Percentiles rank a stretch among this genome's conserved stretches.
phyloP scores from a whole-genome alignment of 2,888 invertebrate species.

The Diadegma fenestrale region DNA sequence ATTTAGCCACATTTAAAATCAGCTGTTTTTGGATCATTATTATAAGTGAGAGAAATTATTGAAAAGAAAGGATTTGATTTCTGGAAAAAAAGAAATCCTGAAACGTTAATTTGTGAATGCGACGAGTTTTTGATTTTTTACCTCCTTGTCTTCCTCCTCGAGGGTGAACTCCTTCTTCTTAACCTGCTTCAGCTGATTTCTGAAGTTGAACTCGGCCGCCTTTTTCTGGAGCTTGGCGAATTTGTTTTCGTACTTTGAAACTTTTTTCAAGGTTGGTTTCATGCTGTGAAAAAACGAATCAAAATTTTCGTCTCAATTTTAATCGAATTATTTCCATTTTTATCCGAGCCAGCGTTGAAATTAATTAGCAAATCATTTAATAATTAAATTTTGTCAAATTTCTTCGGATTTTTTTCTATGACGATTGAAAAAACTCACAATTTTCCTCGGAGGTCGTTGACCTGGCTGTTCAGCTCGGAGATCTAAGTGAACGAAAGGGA shows the following conservation, averaged over 20 bases:
- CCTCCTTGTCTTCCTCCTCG: constrained; percentile 98
- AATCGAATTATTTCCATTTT: no score
- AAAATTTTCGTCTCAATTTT: no score
- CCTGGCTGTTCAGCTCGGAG: constrained; percentile 99
- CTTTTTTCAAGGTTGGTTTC: constrained; percentile 99
- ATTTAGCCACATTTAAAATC: constrained; percentile 29
- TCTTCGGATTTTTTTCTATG: not conserved
- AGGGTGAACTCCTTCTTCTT: constrained; percentile 99
- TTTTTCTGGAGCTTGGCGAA: constrained; percentile 99
- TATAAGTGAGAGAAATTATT: not conserved
- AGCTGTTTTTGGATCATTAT: constrained; percentile 34
- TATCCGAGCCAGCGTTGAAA: no score
- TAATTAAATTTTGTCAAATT: not conserved
- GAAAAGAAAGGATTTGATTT: not conserved
- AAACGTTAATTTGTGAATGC: not conserved
- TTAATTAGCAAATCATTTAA: not conserved
- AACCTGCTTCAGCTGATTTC: constrained; percentile 99
- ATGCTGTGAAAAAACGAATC: constrained; percentile 87
- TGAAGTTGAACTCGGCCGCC: constrained; percentile 99
- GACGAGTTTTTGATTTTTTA: constrained; percentile 84
- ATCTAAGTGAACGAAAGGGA: constrained; percentile 88
- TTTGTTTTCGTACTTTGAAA: constrained; percentile 99
- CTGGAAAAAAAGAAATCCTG: not conserved
- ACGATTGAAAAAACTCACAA: constrained; percentile 96
- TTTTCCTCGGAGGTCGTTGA: constrained; percentile 99